These are phyloP conservation scores for Opisthocomus hoazin DNA, from an alignment of 2,113 vertebrate genomes.

Conservation along the genomic window DNA sequence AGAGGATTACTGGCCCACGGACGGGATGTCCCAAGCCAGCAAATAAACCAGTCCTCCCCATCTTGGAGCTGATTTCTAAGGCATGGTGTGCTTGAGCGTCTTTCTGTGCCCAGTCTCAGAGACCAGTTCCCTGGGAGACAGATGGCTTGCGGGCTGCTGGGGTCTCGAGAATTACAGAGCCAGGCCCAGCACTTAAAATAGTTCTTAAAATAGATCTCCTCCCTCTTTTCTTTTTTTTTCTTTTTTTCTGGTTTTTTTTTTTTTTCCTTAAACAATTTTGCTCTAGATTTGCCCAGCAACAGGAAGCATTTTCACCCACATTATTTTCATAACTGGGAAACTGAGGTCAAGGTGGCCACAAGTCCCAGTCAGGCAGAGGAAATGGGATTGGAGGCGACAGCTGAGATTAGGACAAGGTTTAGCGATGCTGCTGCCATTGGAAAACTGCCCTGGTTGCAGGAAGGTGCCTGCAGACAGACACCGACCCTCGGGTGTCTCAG, in stretches of 20 bases:
- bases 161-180: not conserved
- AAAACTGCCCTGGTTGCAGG: not conserved
- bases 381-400: not conserved
- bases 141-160: not conserved
- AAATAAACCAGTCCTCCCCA: not conserved
- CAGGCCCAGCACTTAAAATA: not conserved
- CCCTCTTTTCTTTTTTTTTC: too few relatives aligned
- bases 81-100: not conserved
- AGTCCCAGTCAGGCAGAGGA: not conserved
- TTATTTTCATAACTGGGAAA: not conserved
- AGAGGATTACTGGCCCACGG: not conserved
- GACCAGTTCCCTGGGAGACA: not conserved
- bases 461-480: not conserved
- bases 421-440: not conserved
- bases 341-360: not conserved
- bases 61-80: not conserved
- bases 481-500: not conserved
- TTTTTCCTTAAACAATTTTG: not conserved
- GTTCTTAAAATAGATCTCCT: not conserved
- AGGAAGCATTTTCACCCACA: not conserved
- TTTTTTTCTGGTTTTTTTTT: accelerated
- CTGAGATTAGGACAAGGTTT: not conserved
- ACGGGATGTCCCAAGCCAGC: not conserved
- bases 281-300: not conserved
- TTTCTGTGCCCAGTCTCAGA: not conserved